phyloP scores from a whole-genome alignment of 1,140 invertebrate genomes.

The Aphelinus certus region DNA sequence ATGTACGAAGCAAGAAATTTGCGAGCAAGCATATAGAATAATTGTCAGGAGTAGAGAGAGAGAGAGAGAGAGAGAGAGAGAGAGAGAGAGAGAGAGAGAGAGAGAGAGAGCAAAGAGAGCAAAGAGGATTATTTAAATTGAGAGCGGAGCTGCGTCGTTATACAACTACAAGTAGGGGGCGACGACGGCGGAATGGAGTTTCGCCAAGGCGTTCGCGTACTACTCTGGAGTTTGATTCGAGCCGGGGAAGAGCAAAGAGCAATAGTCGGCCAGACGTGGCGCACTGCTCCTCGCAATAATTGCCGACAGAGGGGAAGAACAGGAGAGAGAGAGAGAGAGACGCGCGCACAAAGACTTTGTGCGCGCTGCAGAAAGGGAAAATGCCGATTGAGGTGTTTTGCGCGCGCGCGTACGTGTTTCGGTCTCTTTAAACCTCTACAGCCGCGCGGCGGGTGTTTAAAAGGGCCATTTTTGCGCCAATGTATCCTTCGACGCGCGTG shows the following conservation, averaged over 20 bases:
- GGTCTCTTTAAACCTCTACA: too few relatives aligned
- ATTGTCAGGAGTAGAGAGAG: background rate
- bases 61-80: slow-evolving; percentile 4
- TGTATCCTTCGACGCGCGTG: too few relatives aligned
- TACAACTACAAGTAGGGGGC: slow-evolving; percentile 14
- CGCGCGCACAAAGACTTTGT: background rate
- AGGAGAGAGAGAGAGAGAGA: too few relatives aligned
- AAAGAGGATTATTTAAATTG: slow-evolving; percentile 51
- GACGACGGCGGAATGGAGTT: slow-evolving; percentile 38
- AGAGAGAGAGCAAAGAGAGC: background rate
- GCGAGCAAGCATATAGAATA: too few relatives aligned
- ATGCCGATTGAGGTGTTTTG: too few relatives aligned
- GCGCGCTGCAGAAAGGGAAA: too few relatives aligned
- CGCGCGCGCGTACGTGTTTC: too few relatives aligned
- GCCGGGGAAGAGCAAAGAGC: background rate
- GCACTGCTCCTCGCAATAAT: background rate
- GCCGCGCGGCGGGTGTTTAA: too few relatives aligned
- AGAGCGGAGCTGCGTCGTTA: slow-evolving; percentile 43
- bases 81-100: background rate
- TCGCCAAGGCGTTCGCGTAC: slow-evolving; percentile 16
- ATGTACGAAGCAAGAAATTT: too few relatives aligned
- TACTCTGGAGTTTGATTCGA: background rate
- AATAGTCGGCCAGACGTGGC: too few relatives aligned
- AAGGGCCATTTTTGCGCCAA: too few relatives aligned
- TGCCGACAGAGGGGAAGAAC: background rate